These are phyloP conservation scores for Poeciliopsis gracilis DNA, from an alignment of 2,797 vertebrate species.

Conservation along the genomic window DNA sequence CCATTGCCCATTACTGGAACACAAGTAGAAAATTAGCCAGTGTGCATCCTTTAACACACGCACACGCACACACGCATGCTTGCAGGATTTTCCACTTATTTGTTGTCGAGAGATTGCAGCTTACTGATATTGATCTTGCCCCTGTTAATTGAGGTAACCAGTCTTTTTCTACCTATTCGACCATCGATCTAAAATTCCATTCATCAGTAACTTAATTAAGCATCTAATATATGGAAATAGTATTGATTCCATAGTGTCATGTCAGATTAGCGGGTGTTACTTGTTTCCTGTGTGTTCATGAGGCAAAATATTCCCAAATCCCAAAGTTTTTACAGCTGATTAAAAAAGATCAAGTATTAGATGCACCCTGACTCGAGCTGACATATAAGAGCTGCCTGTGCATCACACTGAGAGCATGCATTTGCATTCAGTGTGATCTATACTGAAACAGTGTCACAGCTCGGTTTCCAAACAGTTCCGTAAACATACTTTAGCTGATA, in stretches of 20 bases:
- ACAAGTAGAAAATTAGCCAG: conserved; percentile 43
- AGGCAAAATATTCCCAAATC: conserved; percentile 3
- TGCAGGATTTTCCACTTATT: conserved; percentile 42
- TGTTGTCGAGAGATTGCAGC: conserved; percentile 52
- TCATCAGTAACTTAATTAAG: conserved; percentile 77
- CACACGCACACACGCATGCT: not conserved
- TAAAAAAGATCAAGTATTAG: not conserved
- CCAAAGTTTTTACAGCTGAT: conserved; percentile 4
- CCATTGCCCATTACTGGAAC: conserved; percentile 28
- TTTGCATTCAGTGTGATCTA: no score
- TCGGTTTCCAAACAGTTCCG: not conserved
- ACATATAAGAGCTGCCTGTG: not conserved
- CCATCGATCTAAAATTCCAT: conserved; percentile 76
- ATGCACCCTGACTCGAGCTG: not conserved
- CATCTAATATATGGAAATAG: conserved; percentile 76
- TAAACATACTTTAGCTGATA: not conserved
- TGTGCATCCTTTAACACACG: conserved; percentile 34
- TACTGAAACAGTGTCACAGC: not conserved
- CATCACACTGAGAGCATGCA: not conserved
- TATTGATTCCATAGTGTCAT: conserved; percentile 66
- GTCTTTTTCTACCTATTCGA: conserved; percentile 73
- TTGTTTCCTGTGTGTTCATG: not conserved
- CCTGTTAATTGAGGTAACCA: conserved; percentile 73
- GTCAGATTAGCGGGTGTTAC: conserved; percentile 22
- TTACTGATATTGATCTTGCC: conserved; percentile 63